phyloP scores from a whole-genome alignment of 2,797 vertebrate genomes.

The Alosa sapidissima region DNA sequence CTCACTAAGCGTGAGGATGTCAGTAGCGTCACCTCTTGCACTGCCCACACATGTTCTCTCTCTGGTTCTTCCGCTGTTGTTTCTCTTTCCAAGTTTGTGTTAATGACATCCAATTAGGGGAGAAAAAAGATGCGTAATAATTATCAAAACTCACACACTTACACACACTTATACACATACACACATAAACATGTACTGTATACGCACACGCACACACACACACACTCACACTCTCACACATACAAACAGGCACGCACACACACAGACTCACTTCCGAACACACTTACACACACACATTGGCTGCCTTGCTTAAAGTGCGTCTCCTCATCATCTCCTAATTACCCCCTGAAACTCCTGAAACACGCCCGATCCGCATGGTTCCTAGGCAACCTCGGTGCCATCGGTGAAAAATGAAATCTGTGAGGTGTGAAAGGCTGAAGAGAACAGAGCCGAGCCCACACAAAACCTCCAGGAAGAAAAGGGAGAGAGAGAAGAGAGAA shows the following conservation, averaged over 20 bases:
- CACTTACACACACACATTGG: neutral
- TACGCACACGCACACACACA: neutral
- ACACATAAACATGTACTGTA: neutral
- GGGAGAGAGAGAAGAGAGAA: neutral
- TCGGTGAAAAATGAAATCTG: conserved; percentile 37
- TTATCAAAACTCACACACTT: conserved; percentile 23
- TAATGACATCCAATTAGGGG: conserved; percentile 37
- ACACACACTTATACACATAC: neutral
- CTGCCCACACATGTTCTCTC: conserved; percentile 9
- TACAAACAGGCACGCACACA: no score
- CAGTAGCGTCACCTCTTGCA: neutral
- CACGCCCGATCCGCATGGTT: conserved; percentile 25
- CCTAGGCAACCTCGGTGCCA: conserved; percentile 37
- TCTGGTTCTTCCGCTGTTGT: conserved; percentile 21
- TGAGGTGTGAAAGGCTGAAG: conserved; percentile 20
- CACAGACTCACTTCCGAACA: no score
- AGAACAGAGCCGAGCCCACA: neutral
- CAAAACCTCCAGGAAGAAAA: conserved; percentile 18
- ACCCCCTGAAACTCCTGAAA: conserved; percentile 13
- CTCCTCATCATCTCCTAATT: conserved; percentile 34
- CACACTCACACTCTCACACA: neutral
- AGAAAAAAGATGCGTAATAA: conserved; percentile 31
- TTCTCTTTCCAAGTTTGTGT: conserved; percentile 34
- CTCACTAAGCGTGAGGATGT: neutral
- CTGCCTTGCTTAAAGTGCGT: conserved; percentile 6